Evolutionary conservation across 2,888 invertebrate species (phyloP).

Genomic region (Asteroscopus sphinx): DNA sequence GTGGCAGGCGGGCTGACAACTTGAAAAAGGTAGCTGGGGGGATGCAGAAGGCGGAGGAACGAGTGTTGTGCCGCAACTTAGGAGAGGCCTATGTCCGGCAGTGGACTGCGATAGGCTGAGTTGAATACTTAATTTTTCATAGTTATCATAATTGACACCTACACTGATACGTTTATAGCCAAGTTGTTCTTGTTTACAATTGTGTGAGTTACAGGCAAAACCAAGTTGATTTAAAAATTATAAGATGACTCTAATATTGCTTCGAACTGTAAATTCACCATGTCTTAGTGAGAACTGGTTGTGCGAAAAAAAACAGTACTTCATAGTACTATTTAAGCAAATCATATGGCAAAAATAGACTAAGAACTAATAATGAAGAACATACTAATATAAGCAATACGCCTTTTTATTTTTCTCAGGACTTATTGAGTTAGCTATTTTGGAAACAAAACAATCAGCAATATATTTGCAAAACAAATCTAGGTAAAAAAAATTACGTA

Average conservation of each 20-base stretch:
- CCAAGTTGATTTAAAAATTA: neutral
- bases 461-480: slow-evolving; percentile 20
- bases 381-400: slow-evolving; percentile 3
- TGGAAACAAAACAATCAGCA: slow-evolving; percentile 7
- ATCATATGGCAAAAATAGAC: neutral
- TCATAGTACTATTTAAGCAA: too few species aligned
- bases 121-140: too few species aligned
- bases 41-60: too few species aligned
- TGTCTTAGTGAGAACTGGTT: too few species aligned
- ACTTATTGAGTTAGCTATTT: slow-evolving; percentile 11
- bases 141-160: too few species aligned
- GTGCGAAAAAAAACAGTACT: too few species aligned
- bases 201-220: neutral
- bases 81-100: too few species aligned
- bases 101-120: too few species aligned
- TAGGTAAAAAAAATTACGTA: neutral
- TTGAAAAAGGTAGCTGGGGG: too few species aligned
- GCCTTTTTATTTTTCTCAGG: neutral
- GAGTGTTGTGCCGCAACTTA: too few species aligned
- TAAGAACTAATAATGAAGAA: slow-evolving; percentile 4
- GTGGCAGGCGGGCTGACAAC: too few species aligned
- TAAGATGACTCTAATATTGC: neutral
- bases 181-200: slow-evolving; percentile 6
- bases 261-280: neutral
- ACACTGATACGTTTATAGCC: neutral